Evolutionary conservation across 1,140 invertebrate species (phyloP).

Genomic region (Polypedilum pembai): DNA sequence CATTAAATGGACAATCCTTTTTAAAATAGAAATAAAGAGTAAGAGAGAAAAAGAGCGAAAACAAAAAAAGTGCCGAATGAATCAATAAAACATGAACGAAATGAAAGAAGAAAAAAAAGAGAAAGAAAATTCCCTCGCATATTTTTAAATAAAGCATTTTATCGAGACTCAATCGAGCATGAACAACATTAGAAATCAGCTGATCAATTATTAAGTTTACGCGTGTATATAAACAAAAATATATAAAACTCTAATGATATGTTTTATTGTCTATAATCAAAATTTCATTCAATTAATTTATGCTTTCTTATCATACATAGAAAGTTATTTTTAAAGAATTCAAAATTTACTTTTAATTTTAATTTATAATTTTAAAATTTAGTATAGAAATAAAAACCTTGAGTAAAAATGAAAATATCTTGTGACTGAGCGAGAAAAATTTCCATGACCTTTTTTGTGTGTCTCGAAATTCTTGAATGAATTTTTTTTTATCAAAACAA

Average conservation of each 20-base stretch:
- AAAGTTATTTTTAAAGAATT: too few relatives aligned
- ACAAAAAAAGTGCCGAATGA: not conserved
- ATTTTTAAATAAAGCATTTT: conserved; percentile 22
- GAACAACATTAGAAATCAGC: conserved; percentile 25
- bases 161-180: conserved; percentile 23
- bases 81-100: conserved; percentile 1
- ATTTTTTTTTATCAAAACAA: conserved; percentile 12
- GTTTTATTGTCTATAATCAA: not conserved
- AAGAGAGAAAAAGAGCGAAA: not conserved
- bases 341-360: too few relatives aligned
- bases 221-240: not conserved
- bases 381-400: too few relatives aligned
- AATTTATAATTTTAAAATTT: too few relatives aligned
- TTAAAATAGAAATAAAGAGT: not conserved
- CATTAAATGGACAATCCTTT: conserved; percentile 22
- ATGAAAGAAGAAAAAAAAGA: not conserved
- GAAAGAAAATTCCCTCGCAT: conserved; percentile 2
- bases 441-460: conserved; percentile 12
- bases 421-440: not conserved
- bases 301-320: not conserved
- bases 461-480: conserved; percentile 17
- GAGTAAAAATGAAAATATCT: too few relatives aligned
- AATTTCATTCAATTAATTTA: not conserved
- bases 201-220: conserved; percentile 22
- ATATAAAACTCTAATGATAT: not conserved